Evolutionary conservation across 1,140 invertebrate species (phyloP).

Genomic region (Nephila pilipes): DNA sequence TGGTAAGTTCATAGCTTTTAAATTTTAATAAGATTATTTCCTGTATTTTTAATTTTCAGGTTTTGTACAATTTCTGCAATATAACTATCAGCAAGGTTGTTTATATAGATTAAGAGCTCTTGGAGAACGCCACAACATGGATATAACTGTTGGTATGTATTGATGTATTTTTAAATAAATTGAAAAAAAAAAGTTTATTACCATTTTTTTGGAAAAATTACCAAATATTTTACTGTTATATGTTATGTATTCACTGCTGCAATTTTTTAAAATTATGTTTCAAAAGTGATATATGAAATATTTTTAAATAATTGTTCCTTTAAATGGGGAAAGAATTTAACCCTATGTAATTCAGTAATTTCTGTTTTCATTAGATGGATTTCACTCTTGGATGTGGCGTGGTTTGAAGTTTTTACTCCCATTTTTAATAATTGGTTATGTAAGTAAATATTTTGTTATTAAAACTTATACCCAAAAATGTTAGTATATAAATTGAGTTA

Average conservation of each 20-base stretch:
- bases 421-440: conserved; percentile 96
- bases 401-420: conserved; percentile 97
- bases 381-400: conserved; percentile 99
- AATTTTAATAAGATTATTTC: no score
- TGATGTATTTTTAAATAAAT: not conserved
- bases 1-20: not conserved
- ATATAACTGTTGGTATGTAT: conserved; percentile 91
- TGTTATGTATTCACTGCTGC: no score
- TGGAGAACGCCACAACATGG: conserved; percentile 98
- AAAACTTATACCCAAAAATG: not conserved
- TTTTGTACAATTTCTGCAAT: conserved; percentile 93
- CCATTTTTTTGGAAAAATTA: no score
- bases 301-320: no score
- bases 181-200: no score
- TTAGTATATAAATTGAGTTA: no score
- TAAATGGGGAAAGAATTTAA: no score
- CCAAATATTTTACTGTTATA: no score
- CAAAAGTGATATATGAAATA: no score
- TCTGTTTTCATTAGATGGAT: conserved; percentile 87
- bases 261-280: no score
- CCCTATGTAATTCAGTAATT: no score
- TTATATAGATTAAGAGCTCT: conserved; percentile 96
- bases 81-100: conserved; percentile 98
- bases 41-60: conserved; percentile 83
- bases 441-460: conserved; percentile 79